Percentiles rank a stretch among this genome's conserved stretches.
Evolutionary conservation across 2,113 vertebrate genomes (phyloP).

Genomic region (Rhodinocichla rosea): DNA sequence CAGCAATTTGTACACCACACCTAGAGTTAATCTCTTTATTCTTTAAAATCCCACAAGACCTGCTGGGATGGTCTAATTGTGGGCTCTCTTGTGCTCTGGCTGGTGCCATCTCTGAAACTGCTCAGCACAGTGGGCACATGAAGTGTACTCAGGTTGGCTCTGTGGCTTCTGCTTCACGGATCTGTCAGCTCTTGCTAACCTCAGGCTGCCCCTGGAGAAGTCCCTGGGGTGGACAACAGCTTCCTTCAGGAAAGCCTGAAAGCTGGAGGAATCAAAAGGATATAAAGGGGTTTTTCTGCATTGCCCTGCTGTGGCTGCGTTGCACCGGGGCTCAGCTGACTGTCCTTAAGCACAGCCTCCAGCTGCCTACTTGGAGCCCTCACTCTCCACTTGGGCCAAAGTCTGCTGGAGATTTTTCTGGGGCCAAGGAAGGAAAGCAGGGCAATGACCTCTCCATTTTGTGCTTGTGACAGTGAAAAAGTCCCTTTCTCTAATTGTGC

Average conservation of each 20-base stretch:
- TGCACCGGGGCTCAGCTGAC: fast-evolving
- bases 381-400: not conserved
- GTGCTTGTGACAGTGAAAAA: not conserved
- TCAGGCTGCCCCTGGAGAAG: not conserved
- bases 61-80: not conserved
- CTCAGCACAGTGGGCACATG: not conserved
- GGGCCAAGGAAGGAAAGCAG: not conserved
- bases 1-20: not conserved
- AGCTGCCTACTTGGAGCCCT: not conserved
- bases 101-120: not conserved
- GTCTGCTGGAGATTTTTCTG: not conserved
- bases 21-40: not conserved
- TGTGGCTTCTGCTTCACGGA: fast-evolving
- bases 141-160: not conserved
- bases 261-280: not conserved
- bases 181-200: not conserved
- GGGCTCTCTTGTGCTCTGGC: not conserved
- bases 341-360: not conserved
- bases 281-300: not conserved
- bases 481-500: not conserved
- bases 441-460: not conserved
- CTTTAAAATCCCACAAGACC: not conserved
- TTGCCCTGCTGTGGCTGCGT: not conserved
- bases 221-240: not conserved
- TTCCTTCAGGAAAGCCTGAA: not conserved